Conservation (phyloP, 2,888 invertebrate species). For the Sicus ferrugineus region DNA sequence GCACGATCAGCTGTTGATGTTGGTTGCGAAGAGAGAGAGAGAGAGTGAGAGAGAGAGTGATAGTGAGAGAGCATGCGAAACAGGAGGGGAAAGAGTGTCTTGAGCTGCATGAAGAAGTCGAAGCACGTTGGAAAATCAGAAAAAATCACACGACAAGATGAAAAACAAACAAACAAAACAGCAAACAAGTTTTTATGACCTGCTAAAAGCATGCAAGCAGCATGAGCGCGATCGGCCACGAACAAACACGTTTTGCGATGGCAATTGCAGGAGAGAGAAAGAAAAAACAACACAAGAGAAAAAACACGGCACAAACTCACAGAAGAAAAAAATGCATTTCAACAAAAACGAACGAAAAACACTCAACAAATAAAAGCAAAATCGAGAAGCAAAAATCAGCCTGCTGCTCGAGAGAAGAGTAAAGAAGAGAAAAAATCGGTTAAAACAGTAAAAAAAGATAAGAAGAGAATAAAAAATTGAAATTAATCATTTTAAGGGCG, state of each 20-base stretch:
- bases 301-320: not conserved
- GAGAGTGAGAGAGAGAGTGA: not conserved
- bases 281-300: not conserved
- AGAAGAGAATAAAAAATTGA: not conserved
- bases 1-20: conserved; percentile 2
- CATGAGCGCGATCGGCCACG: conserved; percentile 23
- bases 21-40: not conserved
- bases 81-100: not conserved
- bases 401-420: not conserved
- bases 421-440: not conserved
- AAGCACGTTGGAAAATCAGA: too few species aligned
- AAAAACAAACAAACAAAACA: not conserved
- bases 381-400: not conserved
- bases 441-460: not conserved
- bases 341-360: not conserved
- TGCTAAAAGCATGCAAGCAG: conserved; percentile 10
- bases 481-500: conserved; percentile 9
- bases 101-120: not conserved
- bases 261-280: not conserved
- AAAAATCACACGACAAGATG: not conserved
- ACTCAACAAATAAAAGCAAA: not conserved
- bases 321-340: not conserved
- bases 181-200: conserved; percentile 20
- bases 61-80: not conserved
- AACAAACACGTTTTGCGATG: conserved; percentile 23